Base-by-base conservation (phyloP, 2,888 invertebrate species). In the Brachyopa scutellaris region DNA sequence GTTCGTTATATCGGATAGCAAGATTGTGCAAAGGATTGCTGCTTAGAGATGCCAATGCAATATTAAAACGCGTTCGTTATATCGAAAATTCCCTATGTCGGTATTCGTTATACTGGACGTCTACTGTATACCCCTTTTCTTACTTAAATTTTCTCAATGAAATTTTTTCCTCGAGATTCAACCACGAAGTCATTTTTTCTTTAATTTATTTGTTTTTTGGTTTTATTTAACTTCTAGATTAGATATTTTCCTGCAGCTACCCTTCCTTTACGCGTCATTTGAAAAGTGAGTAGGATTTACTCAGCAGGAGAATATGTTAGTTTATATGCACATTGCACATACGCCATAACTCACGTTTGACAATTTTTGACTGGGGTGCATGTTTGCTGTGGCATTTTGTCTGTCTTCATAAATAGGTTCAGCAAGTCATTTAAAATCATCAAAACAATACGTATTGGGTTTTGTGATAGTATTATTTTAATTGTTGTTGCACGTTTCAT, bases 371-470 rank as follows among this genome's bases (percentile, higher is more conserved):
- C 29, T 51, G 17, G 13, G 26, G 26, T 47, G 47, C 26, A 13
- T 47, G 13, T 51, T 29, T 51, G 31, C 51, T 31, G 9, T 31
- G 51, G 15, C 29, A 51, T 31, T 51, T 51, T 17, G 15, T 15
- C 29, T 6, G n/a, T n/a, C n/a, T n/a, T 31, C 51, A 31, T 51
- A 31, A 51, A 51, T 51, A 51, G 51, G 51, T 51, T 51, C 51
- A 29, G 51, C 29, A 51, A 31, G 51, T 51, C 51, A 51, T 51
- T 51, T 51, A 31, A 51, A 51, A 51, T 51, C 29, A 51, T 51
- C 31, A 51, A 31, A 31, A 17, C 31, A 51, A 7, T 2, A 51
- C 17, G n/a, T n/a, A 51, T 51, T 31, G 51, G 17, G 5, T 29
- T 17, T 4, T 5, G n/a, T n/a, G 51, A 51, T 51, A 51, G 51